These are phyloP conservation scores for Brachymystax lenok DNA, from an alignment of 2,797 vertebrate genomes.

Conservation along the genomic window DNA sequence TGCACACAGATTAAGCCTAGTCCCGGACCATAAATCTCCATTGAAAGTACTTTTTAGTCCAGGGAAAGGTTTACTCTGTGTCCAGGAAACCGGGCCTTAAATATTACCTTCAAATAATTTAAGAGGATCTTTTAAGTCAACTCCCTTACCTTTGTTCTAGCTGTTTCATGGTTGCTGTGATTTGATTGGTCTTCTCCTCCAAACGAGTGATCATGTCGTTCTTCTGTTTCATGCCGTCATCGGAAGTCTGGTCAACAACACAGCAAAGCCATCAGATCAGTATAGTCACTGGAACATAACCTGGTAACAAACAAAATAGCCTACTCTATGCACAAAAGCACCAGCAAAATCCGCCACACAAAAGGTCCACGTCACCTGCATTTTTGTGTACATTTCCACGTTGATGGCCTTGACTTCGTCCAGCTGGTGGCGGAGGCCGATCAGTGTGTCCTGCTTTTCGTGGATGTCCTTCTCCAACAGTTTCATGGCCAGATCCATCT, in stretches of 20 bases:
- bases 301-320: too few relatives aligned
- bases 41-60: neutral
- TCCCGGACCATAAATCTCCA: neutral
- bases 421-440: constrained; percentile 91
- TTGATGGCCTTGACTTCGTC: constrained; percentile 98
- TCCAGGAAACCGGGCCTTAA: neutral
- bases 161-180: constrained; percentile 92
- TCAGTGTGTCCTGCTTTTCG: constrained; percentile 96
- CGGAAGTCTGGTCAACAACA: constrained; percentile 81
- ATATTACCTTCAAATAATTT: neutral
- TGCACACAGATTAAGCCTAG: constrained; percentile 3
- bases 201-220: constrained; percentile 88
- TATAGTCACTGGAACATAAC: neutral
- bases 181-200: constrained; percentile 96
- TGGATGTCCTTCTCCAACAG: constrained; percentile 97
- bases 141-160: constrained; percentile 92
- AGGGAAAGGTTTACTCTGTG: neutral
- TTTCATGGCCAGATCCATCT: constrained; percentile 99
- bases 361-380: constrained; percentile 81
- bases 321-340: neutral
- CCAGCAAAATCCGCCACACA: neutral
- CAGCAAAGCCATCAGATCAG: neutral
- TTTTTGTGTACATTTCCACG: constrained; percentile 96
- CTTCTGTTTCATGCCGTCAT: constrained; percentile 93
- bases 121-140: neutral